phyloP scores from a whole-genome alignment of 2,797 vertebrate species.

The Enteromius radiatus region DNA sequence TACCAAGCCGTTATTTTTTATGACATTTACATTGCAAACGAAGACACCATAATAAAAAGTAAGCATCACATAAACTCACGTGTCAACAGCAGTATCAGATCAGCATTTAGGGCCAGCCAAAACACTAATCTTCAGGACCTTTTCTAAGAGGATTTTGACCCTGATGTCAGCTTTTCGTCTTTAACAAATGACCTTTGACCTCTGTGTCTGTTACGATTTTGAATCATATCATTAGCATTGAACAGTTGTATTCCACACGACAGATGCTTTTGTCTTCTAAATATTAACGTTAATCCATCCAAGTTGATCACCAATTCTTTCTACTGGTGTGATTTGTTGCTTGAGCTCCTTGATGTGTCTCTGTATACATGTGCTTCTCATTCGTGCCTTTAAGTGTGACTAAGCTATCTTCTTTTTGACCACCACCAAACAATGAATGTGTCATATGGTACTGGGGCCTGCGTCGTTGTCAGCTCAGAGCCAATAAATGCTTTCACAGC shows the following conservation, averaged over 20 bases:
- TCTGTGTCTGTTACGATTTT: constrained; percentile 5
- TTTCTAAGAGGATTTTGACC: constrained; percentile 49
- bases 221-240: neutral
- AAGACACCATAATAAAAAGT: neutral
- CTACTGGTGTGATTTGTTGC: neutral
- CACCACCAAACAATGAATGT: constrained; percentile 25
- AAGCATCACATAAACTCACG: constrained; percentile 37
- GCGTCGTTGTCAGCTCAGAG: constrained; percentile 53
- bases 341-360: constrained; percentile 1
- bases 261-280: neutral
- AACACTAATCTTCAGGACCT: constrained; percentile 31
- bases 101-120: constrained; percentile 23
- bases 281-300: neutral
- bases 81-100: constrained; percentile 34
- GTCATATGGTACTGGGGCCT: constrained; percentile 32
- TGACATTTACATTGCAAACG: neutral
- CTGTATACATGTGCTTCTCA: constrained; percentile 24
- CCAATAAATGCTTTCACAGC: constrained; percentile 78
- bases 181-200: constrained; percentile 48
- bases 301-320: neutral
- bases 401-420: constrained; percentile 16
- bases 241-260: constrained; percentile 29
- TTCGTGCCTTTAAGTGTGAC: neutral
- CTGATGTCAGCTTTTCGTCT: constrained; percentile 49
- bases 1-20: neutral